A percentile compares a stretch with the other conserved stretches of the same genome.
Evolutionary conservation across 30 jellyfish, hydroid and myxozoan genomes (phyloP).

Genomic region (Phacellophora camtschatica): DNA sequence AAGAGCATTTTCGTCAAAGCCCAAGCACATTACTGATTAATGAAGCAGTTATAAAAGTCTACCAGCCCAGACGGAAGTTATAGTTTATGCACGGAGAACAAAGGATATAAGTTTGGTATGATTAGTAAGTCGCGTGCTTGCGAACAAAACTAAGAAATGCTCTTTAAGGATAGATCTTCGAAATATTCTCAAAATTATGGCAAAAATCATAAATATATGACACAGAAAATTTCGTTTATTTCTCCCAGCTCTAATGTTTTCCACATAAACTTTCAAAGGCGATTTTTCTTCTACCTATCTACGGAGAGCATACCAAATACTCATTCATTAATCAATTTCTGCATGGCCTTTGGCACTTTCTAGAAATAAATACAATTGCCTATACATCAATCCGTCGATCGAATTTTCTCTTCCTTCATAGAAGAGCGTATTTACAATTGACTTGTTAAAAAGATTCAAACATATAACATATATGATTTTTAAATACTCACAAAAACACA

Average conservation of each 20-base stretch:
- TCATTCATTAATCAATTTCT: too few species aligned
- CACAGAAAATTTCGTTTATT: too few species aligned
- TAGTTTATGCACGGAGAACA: slow-evolving; percentile 30
- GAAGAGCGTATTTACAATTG: slow-evolving; percentile 63
- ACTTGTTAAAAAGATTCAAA: slow-evolving; percentile 31
- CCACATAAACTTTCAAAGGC: neutral
- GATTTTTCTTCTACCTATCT: too few species aligned
- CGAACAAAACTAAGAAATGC: neutral
- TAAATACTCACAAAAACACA: slow-evolving; percentile 37
- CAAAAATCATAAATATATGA: too few species aligned
- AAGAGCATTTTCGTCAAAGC: neutral
- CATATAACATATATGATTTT: slow-evolving; percentile 8
- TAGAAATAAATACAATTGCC: neutral
- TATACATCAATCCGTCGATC: neutral
- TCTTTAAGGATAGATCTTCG: neutral
- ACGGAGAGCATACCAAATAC: too few species aligned
- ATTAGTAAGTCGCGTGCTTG: too few species aligned
- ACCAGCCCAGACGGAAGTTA: slow-evolving; percentile 53
- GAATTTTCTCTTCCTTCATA: slow-evolving; percentile 27
- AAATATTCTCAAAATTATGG: neutral
- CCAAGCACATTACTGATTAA: slow-evolving; percentile 20
- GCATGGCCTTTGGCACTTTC: neutral
- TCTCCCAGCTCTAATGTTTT: neutral
- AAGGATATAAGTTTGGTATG: neutral
- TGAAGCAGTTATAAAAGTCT: neutral